Conservation (phyloP, 2,888 invertebrate genomes). For the Brachyptera risi region DNA sequence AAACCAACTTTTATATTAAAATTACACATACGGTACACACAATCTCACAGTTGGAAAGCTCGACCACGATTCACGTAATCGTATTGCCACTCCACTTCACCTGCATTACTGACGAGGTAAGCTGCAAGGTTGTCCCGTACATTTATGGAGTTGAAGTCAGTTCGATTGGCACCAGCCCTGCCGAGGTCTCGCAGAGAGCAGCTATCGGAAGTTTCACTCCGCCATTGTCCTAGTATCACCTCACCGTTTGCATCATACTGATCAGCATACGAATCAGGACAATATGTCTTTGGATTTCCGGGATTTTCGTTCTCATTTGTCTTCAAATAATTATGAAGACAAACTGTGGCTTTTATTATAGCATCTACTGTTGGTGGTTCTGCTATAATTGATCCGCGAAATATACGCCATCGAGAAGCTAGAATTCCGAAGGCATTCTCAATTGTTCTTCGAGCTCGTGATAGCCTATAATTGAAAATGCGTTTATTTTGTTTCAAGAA, state of each 20-base stretch:
- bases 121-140: conserved; percentile 18
- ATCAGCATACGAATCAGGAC: conserved; percentile 14
- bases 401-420: conserved; percentile 31
- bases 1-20: too few relatives aligned
- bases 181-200: background rate
- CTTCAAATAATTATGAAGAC: conserved; percentile 26
- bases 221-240: conserved; percentile 11
- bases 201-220: background rate
- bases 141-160: background rate
- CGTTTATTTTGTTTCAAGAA: conserved; percentile 34
- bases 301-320: conserved; percentile 1
- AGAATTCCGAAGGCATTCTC: too few relatives aligned
- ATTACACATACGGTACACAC: too few relatives aligned
- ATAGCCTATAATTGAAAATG: conserved; percentile 35
- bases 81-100: conserved; percentile 22
- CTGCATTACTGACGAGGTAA: conserved; percentile 2
- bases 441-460: conserved; percentile 28
- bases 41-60: background rate
- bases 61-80: conserved; percentile 1
- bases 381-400: conserved; percentile 25
- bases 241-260: background rate
- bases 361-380: conserved; percentile 21
- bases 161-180: conserved; percentile 16
- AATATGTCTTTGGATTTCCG: conserved; percentile 10
- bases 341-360: conserved; percentile 13